Conservation (phyloP, 2,113 vertebrate species). For the Hiodon tergisus region DNA sequence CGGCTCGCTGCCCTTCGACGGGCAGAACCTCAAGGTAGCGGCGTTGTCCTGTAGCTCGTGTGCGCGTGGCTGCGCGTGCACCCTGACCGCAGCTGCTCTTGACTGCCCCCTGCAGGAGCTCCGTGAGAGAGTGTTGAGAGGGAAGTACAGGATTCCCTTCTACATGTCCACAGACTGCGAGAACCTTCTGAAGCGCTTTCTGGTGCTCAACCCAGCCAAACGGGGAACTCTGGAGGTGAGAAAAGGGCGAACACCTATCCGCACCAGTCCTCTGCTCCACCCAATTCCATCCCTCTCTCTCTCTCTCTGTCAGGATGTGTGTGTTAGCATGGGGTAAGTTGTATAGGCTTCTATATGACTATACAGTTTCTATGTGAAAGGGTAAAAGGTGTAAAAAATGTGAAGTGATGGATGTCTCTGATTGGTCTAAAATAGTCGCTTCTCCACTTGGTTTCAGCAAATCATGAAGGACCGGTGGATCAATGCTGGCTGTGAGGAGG, state of each 20-base stretch:
- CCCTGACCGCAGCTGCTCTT: neutral
- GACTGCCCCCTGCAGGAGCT: slow-evolving; percentile 68
- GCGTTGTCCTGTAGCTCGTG: neutral
- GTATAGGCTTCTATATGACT: neutral
- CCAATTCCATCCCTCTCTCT: neutral
- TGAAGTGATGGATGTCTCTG: neutral
- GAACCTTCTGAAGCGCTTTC: slow-evolving; percentile 96
- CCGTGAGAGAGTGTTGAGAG: slow-evolving; percentile 90
- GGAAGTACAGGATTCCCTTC: slow-evolving; percentile 98
- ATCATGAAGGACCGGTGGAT: slow-evolving; percentile 99
- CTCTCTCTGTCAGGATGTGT: neutral
- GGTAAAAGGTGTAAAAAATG: neutral
- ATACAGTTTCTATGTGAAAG: neutral
- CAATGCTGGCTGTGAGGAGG: slow-evolving; percentile 90
- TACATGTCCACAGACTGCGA: slow-evolving; percentile 99
- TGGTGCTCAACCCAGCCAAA: slow-evolving; percentile 95
- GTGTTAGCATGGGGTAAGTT: neutral
- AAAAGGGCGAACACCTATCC: slow-evolving; percentile 44
- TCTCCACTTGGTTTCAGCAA: slow-evolving; percentile 67
- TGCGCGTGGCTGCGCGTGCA: slow-evolving; percentile 8
- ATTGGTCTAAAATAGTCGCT: slow-evolving; percentile 1
- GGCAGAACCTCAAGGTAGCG: slow-evolving; percentile 91
- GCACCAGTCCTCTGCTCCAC: neutral
- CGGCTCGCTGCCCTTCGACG: slow-evolving; percentile 94
- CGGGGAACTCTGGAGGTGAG: slow-evolving; percentile 96